A percentile compares a stretch with the other conserved stretches of the same genome.
These are phyloP conservation scores for Hypomecis punctinalis DNA, from an alignment of 2,888 invertebrate species.

Conservation along the genomic window DNA sequence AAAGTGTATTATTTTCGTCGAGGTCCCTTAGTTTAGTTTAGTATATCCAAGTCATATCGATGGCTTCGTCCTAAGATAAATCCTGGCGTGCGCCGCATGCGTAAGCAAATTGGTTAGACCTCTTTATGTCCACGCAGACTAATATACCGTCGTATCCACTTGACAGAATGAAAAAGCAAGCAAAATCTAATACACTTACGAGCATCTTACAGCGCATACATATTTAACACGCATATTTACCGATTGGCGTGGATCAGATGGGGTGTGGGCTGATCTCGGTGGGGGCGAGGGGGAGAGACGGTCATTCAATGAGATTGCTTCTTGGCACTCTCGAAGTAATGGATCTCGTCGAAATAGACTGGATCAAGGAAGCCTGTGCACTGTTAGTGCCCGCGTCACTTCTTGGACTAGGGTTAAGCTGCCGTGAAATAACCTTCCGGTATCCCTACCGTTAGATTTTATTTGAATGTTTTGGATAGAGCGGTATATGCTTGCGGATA, in stretches of 20 bases:
- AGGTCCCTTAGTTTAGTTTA: conserved; percentile 15
- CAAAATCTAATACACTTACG: conserved; percentile 84
- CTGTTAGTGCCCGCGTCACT: conserved; percentile 65
- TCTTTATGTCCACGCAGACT: conserved; percentile 60
- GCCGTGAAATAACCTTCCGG: conserved; percentile 35
- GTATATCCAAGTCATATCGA: conserved; percentile 43
- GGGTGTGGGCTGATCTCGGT: conserved; percentile 57
- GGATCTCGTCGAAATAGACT: conserved; percentile 84
- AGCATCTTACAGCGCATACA: conserved; percentile 82
- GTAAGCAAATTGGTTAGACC: conserved; percentile 64
- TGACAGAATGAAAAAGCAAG: conserved; percentile 82
- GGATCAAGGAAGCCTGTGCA: conserved; percentile 77
- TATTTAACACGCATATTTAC: conserved; percentile 86
- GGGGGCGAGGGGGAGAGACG: conserved; percentile 68
- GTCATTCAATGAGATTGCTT: conserved; percentile 86
- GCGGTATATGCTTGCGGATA: conserved; percentile 2
- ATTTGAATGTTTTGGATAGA: conserved; percentile 14
- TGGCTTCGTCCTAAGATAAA: conserved; percentile 55
- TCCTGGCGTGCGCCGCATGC: conserved; percentile 61
- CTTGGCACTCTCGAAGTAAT: conserved; percentile 84
- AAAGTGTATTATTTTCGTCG: not conserved
- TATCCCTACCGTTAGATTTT: conserved; percentile 19
- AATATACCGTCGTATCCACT: conserved; percentile 63
- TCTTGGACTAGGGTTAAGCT: conserved; percentile 42
- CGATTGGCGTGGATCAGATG: conserved; percentile 81